Conservation (phyloP, 1,140 invertebrate species). For the Lucilia sericata region DNA sequence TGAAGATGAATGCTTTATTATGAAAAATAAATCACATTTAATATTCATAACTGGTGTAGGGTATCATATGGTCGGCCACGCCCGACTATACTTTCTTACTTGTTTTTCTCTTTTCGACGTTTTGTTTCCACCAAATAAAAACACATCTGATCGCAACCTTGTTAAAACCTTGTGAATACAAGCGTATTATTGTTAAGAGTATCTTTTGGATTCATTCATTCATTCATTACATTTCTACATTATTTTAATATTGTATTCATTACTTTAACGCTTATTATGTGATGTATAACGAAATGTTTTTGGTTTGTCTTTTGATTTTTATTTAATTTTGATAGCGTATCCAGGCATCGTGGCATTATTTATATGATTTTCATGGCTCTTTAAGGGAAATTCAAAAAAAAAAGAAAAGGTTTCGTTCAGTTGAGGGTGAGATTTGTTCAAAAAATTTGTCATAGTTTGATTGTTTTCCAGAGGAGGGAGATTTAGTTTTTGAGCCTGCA, state of each 20-base stretch:
- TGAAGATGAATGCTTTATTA: no score
- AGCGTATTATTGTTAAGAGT: background rate
- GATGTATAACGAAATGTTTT: background rate
- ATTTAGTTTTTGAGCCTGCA: background rate
- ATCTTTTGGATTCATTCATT: background rate
- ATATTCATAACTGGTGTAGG: no score
- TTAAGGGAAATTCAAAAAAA: background rate
- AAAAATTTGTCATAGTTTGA: background rate
- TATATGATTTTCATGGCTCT: background rate
- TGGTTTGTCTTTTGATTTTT: background rate
- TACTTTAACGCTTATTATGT: background rate
- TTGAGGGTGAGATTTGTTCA: background rate
- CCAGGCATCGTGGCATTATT: background rate
- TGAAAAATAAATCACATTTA: no score
- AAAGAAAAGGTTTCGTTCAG: background rate
- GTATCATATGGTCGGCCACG: no score
- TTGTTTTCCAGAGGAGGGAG: background rate
- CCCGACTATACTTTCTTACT: no score
- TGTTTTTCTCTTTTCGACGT: no score
- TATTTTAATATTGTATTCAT: constrained; percentile 6
- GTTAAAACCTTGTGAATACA: no score
- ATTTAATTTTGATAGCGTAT: constrained; percentile 7
- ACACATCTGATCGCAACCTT: background rate
- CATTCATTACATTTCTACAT: background rate
- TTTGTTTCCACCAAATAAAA: background rate